phyloP scores from a whole-genome alignment of 2,797 vertebrate species.

The Apodemus agrarius region DNA sequence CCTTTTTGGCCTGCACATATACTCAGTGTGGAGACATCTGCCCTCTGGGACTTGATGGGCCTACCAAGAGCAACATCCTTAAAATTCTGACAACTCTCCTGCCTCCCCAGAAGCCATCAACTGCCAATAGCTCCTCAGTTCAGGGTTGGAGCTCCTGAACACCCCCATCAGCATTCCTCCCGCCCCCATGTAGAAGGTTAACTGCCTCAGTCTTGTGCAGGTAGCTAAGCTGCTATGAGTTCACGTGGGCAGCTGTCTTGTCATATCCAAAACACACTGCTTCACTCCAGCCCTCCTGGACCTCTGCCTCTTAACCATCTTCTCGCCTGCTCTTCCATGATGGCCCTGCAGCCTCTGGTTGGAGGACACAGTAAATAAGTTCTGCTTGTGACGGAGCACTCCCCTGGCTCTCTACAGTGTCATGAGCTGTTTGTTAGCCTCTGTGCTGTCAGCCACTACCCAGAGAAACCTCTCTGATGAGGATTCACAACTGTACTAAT shows the following conservation, averaged over 20 bases:
- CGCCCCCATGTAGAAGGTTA: neutral
- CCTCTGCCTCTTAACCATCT: neutral
- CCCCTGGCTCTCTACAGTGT: neutral
- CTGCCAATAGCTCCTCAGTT: neutral
- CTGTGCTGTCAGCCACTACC: neutral
- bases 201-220: neutral
- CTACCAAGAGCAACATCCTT: neutral
- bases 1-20: neutral
- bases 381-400: neutral
- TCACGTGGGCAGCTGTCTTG: neutral
- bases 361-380: neutral
- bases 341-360: too few relatives aligned
- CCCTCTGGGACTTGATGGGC: too few relatives aligned
- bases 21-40: neutral
- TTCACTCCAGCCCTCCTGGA: neutral
- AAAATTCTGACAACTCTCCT: neutral
- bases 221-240: neutral
- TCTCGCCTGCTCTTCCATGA: neutral
- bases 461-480: neutral
- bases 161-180: too few relatives aligned
- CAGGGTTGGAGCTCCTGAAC: neutral
- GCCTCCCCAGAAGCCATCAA: neutral
- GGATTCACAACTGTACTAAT: neutral
- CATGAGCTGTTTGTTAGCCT: neutral
- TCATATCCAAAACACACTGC: neutral